Evolutionary conservation across 2,113 vertebrate genomes (phyloP).

Genomic region (Alosa alosa): DNA sequence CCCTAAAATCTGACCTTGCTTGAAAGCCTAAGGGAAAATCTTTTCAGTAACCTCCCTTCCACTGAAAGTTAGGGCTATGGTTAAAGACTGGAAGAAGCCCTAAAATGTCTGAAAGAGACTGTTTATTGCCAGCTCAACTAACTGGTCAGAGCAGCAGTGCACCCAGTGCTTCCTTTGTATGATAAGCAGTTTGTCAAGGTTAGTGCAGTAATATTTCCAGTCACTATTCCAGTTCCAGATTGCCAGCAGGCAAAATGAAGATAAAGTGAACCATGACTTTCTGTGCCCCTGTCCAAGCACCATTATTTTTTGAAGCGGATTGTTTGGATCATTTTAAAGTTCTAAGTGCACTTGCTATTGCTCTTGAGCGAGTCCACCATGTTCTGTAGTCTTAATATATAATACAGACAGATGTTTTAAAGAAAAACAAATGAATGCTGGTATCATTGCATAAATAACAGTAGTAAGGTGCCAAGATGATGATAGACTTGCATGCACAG

Average conservation of each 20-base stretch:
- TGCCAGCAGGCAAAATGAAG: background rate
- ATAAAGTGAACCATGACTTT: background rate
- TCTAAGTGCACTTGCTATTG: background rate
- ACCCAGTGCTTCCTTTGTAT: background rate
- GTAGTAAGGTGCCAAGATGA: background rate
- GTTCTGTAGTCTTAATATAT: too few relatives aligned
- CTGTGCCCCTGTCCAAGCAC: background rate
- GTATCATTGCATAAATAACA: background rate
- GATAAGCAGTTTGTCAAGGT: slow-evolving; percentile 7
- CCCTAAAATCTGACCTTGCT: background rate
- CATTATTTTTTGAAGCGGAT: background rate
- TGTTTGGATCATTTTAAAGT: too few relatives aligned
- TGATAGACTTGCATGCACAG: background rate
- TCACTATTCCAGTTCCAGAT: background rate
- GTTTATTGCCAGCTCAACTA: background rate
- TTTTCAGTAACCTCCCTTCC: too few relatives aligned
- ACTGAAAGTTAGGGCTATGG: background rate
- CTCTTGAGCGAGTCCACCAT: background rate
- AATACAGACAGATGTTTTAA: background rate
- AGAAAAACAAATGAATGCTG: background rate
- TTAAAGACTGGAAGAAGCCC: background rate
- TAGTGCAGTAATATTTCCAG: background rate
- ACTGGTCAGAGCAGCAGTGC: background rate
- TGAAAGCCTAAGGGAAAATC: too few relatives aligned
- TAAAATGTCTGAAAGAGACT: background rate